A percentile compares a stretch with the other conserved stretches of the same genome.
Evolutionary conservation across 2,888 invertebrate species (phyloP).

Genomic region (Camponotus fellah): DNA sequence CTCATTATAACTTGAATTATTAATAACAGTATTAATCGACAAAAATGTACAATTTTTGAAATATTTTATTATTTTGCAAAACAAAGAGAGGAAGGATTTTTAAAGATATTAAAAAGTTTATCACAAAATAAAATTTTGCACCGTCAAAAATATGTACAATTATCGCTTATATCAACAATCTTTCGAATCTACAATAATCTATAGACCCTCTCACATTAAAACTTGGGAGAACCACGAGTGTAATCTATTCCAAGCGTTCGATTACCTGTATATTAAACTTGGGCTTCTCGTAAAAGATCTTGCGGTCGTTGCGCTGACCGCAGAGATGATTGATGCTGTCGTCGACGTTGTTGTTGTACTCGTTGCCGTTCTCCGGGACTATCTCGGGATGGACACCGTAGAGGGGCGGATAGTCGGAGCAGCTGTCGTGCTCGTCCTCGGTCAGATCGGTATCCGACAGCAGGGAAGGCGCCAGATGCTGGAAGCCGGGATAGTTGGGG

Average conservation of each 20-base stretch:
- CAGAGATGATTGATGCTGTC: slow-evolving; percentile 87
- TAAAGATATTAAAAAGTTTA: background rate
- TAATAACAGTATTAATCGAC: background rate
- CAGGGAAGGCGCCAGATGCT: slow-evolving; percentile 89
- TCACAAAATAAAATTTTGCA: background rate
- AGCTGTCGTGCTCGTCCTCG: slow-evolving; percentile 86
- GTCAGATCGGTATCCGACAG: slow-evolving; percentile 86
- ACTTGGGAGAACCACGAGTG: background rate
- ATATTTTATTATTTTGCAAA: background rate
- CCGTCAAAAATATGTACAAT: background rate
- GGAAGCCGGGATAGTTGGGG: slow-evolving; percentile 94
- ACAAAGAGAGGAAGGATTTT: background rate
- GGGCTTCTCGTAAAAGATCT: slow-evolving; percentile 88
- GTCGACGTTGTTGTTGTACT: slow-evolving; percentile 85
- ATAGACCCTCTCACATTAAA: background rate
- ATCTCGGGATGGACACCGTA: slow-evolving; percentile 84
- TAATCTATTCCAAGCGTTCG: background rate
- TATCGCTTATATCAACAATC: background rate
- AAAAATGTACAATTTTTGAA: background rate
- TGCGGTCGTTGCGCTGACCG: slow-evolving; percentile 87
- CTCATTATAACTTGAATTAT: background rate
- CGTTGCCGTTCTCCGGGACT: slow-evolving; percentile 86
- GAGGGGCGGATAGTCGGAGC: slow-evolving; percentile 87
- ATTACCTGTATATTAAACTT: slow-evolving; percentile 87
- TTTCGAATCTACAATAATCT: background rate